These are phyloP conservation scores for Tetraodon nigroviridis DNA, from an alignment of 2,113 vertebrate species.

Conservation along the genomic window DNA sequence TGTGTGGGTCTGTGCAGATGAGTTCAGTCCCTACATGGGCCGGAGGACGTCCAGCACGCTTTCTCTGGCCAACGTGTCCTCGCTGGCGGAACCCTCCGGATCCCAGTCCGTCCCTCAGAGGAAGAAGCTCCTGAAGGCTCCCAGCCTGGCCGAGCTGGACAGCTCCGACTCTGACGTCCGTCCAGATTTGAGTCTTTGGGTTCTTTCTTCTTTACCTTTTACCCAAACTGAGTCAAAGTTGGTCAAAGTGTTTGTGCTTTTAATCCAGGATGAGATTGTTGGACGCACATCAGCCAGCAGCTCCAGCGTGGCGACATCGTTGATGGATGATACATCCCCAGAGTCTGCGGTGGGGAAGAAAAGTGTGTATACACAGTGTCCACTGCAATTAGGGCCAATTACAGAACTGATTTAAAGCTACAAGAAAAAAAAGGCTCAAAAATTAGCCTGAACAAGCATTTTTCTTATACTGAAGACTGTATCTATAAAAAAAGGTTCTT, in stretches of 20 bases:
- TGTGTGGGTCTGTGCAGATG: constrained; percentile 77
- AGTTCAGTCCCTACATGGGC: constrained; percentile 77
- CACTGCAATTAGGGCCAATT: constrained; percentile 53
- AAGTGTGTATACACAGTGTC: constrained; percentile 66
- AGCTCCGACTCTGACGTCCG: constrained; percentile 95
- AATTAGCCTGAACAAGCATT: no score
- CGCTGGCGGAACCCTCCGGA: constrained; percentile 55
- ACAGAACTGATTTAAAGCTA: background rate
- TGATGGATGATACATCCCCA: constrained; percentile 82
- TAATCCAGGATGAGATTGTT: constrained; percentile 82
- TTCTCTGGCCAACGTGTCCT: constrained; percentile 71
- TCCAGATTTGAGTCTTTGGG: constrained; percentile 15
- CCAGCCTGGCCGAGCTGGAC: constrained; percentile 87
- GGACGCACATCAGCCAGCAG: constrained; percentile 80
- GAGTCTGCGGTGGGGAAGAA: constrained; percentile 81
- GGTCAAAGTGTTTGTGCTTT: constrained; percentile 11
- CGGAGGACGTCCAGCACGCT: constrained; percentile 76
- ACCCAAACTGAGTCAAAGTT: background rate
- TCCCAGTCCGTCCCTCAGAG: constrained; percentile 72
- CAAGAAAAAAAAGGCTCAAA: no score
- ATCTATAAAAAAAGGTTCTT: no score
- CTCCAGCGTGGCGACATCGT: constrained; percentile 84
- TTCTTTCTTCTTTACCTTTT: background rate
- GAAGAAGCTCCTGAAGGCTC: constrained; percentile 91
- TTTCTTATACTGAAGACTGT: no score